Percentiles rank a stretch among this genome's conserved stretches.
phyloP scores from a whole-genome alignment of 2,797 vertebrate species.

The Tamandua tetradactyla region DNA sequence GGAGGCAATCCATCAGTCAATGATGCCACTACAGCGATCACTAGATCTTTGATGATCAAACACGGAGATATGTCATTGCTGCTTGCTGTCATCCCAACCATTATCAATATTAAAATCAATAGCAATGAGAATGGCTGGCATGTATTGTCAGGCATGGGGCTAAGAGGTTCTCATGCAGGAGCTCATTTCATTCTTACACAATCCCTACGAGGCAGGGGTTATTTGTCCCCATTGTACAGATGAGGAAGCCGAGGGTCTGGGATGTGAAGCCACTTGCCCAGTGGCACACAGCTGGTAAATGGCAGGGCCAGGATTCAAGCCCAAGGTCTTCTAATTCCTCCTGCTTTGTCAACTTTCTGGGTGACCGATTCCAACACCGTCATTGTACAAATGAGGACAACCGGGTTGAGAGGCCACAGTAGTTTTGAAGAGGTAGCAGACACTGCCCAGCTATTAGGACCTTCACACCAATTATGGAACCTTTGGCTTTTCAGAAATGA shows the following conservation, averaged over 20 bases:
- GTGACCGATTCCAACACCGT: background rate
- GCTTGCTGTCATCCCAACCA: background rate
- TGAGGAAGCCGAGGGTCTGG: background rate
- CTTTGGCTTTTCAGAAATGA: background rate
- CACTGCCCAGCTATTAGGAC: background rate
- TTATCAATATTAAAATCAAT: no score
- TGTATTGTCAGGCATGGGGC: background rate
- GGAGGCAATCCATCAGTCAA: background rate
- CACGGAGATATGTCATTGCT: background rate
- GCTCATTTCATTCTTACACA: background rate
- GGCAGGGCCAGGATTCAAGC: background rate
- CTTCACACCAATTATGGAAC: background rate
- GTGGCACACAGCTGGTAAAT: background rate
- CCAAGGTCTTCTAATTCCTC: background rate
- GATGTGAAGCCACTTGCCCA: background rate
- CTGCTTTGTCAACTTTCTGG: background rate
- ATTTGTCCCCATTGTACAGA: background rate
- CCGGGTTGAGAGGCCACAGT: fast-evolving
- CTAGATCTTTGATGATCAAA: background rate
- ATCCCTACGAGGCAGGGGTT: background rate
- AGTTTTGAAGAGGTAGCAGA: background rate
- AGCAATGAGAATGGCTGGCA: background rate
- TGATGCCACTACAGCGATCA: fast-evolving
- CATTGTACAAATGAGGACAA: background rate
- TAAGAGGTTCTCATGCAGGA: background rate